Base-by-base conservation (phyloP, 2,797 vertebrate genomes). In the Psittacula echo region DNA sequence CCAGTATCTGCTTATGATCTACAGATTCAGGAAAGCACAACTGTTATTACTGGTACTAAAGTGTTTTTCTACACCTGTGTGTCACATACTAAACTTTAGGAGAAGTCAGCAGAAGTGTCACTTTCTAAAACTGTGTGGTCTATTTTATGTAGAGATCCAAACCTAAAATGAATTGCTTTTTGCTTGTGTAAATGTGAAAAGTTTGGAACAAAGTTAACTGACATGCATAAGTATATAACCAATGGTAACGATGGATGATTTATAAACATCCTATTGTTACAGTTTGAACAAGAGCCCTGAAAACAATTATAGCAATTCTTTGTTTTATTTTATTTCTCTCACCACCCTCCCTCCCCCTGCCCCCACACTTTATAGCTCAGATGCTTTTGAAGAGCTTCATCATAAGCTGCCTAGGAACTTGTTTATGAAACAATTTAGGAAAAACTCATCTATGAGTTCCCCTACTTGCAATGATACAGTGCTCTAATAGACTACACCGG, bases 1-100 rank as follows among this genome's bases (percentile, higher is more conserved):
- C 77, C 92, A 93, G 61, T 92, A 77, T 82, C 83, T 95, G 54
- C 21, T 89, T 93, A 77, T 58, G 88, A 67, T n/a, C n/a, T 85
- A 85, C 60, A 87, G 79, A 94, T 93, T 94, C 62, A 74, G 60
- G 45, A 93, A 87, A 92, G 47, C 15, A 65, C 85, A 61, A 81
- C 3, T 2, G 16, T 82, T 92, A 92, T 85, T 91, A 73, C 44
- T 53, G 32, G 23, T 86, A 73, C 34, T 64, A 79, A 81, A 42
- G 34, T 41, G 82, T 95, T 94, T 92, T 41, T 77, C 29, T 71
- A 34, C 23, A 91, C 44, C 71, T 70, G 10, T 68, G 61, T 89
- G 77, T 71, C 56, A 75, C 50, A 73, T 42, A 54, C 19, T 51
- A 74, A 87, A 90, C 13, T 83, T 88, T 32, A 90, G 50, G 65